Evolutionary conservation across 2,113 vertebrate species (phyloP).

Genomic region (Chionodraco myersi): DNA sequence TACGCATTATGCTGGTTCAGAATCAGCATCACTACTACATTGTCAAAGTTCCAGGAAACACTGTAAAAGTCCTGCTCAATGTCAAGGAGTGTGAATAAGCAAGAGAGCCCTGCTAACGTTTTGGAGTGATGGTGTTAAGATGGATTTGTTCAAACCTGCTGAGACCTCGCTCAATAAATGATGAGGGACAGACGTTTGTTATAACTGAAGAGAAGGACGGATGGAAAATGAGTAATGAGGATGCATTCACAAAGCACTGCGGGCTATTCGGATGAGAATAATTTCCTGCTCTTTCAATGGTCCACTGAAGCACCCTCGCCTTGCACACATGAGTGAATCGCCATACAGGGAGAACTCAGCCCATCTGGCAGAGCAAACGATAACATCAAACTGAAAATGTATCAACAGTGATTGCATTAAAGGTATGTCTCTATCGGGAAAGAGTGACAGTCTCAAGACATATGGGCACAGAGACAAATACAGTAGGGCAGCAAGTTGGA

Average conservation of each 20-base stretch:
- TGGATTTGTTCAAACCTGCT: constrained; percentile 41
- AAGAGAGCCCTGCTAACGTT: constrained; percentile 18
- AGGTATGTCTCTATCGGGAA: constrained; percentile 33
- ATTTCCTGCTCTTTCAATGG: neutral
- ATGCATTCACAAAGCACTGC: constrained; percentile 15
- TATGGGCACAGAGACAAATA: constrained; percentile 1
- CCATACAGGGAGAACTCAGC: constrained; percentile 9
- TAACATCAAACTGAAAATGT: constrained; percentile 44
- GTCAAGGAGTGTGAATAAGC: constrained; percentile 21
- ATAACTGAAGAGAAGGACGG: constrained; percentile 12
- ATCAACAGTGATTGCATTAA: constrained; percentile 23
- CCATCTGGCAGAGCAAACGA: constrained; percentile 48
- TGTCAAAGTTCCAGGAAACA: neutral
- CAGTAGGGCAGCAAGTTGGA: constrained; percentile 11
- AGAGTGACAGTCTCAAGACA: constrained; percentile 14
- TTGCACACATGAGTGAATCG: constrained; percentile 22
- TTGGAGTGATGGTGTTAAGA: constrained; percentile 10
- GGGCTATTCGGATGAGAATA: constrained; percentile 28
- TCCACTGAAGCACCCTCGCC: constrained; percentile 24
- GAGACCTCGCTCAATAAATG: constrained; percentile 41
- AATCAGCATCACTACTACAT: constrained; percentile 9
- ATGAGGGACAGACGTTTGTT: constrained; percentile 20
- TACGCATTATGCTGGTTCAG: neutral
- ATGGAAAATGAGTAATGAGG: constrained; percentile 28
- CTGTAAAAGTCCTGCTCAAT: constrained; percentile 3